phyloP scores from a whole-genome alignment of 2,113 vertebrate species.

The Leucosticte australis region DNA sequence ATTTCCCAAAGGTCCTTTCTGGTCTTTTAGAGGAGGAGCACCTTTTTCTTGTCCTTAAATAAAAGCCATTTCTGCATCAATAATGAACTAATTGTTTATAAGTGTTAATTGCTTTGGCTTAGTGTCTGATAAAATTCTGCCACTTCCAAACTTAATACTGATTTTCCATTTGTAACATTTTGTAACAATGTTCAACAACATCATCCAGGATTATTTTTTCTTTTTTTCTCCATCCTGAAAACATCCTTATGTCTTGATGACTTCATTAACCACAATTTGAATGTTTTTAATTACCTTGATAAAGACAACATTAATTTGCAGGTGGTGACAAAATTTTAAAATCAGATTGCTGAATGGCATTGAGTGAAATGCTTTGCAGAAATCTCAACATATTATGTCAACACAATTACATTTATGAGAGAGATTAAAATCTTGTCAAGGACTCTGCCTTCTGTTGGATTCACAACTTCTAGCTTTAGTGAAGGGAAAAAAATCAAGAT shows the following conservation, averaged over 20 bases:
- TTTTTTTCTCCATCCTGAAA: not conserved
- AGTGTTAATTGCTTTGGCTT: not conserved
- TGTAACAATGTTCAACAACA: not conserved
- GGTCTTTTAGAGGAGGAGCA: not conserved
- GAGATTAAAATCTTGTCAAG: not conserved
- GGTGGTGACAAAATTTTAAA: not conserved
- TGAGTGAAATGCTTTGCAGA: not conserved
- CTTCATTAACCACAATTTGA: not conserved
- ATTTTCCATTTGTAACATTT: not conserved
- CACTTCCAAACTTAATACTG: not conserved
- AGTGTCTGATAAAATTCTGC: not conserved
- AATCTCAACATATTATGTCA: not conserved
- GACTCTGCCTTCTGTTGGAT: not conserved
- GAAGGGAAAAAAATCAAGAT: not conserved
- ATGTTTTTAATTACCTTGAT: not conserved
- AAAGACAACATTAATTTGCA: not conserved
- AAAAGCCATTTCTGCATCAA: not conserved
- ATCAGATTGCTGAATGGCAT: not conserved
- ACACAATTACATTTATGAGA: not conserved
- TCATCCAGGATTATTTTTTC: not conserved
- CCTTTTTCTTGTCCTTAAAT: not conserved
- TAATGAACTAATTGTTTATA: not conserved
- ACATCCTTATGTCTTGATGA: not conserved
- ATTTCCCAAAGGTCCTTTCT: not conserved
- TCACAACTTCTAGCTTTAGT: not conserved